Percentiles rank a stretch among this genome's conserved stretches.
Evolutionary conservation across 1,140 invertebrate genomes (phyloP).

Genomic region (Trissolcus basalis): DNA sequence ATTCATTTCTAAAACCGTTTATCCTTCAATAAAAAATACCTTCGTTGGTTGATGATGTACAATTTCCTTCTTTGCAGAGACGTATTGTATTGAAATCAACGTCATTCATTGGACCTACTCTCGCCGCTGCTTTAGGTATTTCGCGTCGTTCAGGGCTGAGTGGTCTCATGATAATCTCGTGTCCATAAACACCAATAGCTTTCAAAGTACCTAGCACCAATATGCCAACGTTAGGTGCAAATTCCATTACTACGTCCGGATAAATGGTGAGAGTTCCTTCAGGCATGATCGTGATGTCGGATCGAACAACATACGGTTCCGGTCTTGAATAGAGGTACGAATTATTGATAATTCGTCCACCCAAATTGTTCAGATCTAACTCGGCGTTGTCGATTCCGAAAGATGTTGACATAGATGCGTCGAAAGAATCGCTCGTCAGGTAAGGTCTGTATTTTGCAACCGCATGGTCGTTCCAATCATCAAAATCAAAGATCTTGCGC

Average conservation of each 20-base stretch:
- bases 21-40: constrained; percentile 74
- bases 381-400: constrained; percentile 75
- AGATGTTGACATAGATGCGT: constrained; percentile 84
- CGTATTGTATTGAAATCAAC: constrained; percentile 78
- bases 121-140: constrained; percentile 23
- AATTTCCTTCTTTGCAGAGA: constrained; percentile 85
- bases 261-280: constrained; percentile 89
- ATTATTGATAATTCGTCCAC: constrained; percentile 88
- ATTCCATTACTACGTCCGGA: constrained; percentile 94
- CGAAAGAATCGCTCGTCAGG: constrained; percentile 85
- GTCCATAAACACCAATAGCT: constrained; percentile 86
- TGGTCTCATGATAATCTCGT: constrained; percentile 91
- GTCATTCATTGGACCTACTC: constrained; percentile 36
- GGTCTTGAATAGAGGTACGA: constrained; percentile 81
- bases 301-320: constrained; percentile 88
- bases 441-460: constrained; percentile 93
- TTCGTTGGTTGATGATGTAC: constrained; percentile 79
- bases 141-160: constrained; percentile 62
- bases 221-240: constrained; percentile 97
- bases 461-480: constrained; percentile 99
- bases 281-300: constrained; percentile 98
- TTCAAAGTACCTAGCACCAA: constrained; percentile 94
- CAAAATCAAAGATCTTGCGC: constrained; percentile 97
- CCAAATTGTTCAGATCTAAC: constrained; percentile 83
- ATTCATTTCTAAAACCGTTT: too few relatives aligned